Evolutionary conservation across 2,113 vertebrate species (phyloP).

Genomic region (Barbus barbus): DNA sequence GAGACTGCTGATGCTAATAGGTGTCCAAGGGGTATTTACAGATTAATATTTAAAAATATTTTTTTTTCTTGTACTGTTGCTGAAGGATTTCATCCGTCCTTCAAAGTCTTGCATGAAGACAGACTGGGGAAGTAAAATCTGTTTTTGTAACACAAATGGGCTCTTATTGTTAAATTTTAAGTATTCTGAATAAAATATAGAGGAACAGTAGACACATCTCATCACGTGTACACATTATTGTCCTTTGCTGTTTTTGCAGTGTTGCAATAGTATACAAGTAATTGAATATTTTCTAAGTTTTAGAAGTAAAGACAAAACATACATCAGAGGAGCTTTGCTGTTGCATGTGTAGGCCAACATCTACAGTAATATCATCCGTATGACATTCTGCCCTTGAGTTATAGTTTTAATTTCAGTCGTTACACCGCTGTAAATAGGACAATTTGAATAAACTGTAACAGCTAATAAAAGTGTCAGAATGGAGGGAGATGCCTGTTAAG

Average conservation of each 20-base stretch:
- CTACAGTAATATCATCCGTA: neutral
- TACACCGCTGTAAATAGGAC: conserved; percentile 50
- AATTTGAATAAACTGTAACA: conserved; percentile 51
- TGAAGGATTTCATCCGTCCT: neutral
- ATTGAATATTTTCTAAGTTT: neutral
- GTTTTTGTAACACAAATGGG: neutral
- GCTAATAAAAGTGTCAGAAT: conserved; percentile 49
- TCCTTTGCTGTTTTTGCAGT: neutral
- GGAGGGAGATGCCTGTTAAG: conserved; percentile 41
- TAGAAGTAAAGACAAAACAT: neutral
- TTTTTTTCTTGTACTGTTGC: neutral
- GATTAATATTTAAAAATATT: neutral
- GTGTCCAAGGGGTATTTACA: neutral
- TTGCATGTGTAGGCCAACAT: neutral
- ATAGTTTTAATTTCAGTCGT: conserved; percentile 54
- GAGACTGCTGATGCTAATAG: neutral
- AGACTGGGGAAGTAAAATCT: neutral
- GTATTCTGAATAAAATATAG: neutral
- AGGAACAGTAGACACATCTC: neutral
- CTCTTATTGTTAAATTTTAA: neutral
- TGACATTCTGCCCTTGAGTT: conserved; percentile 42
- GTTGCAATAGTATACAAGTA: neutral
- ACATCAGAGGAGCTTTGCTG: neutral
- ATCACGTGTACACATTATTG: neutral
- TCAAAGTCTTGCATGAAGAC: neutral